These are phyloP conservation scores for Acrobasis consociella DNA, from an alignment of 2,888 invertebrate genomes.

Conservation along the genomic window DNA sequence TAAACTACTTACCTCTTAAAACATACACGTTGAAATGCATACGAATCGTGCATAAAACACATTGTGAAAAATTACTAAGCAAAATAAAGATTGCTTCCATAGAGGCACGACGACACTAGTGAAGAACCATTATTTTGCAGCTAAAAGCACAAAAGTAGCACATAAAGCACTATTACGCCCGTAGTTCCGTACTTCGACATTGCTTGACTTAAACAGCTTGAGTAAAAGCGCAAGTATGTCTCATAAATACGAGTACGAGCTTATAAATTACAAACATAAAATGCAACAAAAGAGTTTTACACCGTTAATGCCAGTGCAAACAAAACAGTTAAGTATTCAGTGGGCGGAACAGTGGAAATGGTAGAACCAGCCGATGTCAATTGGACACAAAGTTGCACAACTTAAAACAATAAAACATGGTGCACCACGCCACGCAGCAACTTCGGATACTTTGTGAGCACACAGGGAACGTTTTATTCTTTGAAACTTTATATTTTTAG, in stretches of 20 bases:
- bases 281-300: slow-evolving; percentile 12
- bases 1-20: too few relatives aligned
- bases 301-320: slow-evolving; percentile 10
- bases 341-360: neutral
- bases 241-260: neutral
- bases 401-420: slow-evolving; percentile 20
- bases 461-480: slow-evolving; percentile 17
- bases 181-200: too few relatives aligned
- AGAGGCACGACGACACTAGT: too few relatives aligned
- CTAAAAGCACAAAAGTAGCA: too few relatives aligned
- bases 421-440: slow-evolving; percentile 5
- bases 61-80: too few relatives aligned
- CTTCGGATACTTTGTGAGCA: slow-evolving; percentile 14
- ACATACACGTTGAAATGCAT: too few relatives aligned
- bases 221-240: neutral
- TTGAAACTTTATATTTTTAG: slow-evolving; percentile 21
- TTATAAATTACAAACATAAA: slow-evolving; percentile 3
- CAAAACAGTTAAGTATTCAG: slow-evolving; percentile 19
- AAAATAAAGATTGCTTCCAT: too few relatives aligned
- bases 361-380: slow-evolving; percentile 11
- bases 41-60: too few relatives aligned
- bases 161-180: too few relatives aligned
- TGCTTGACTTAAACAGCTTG: neutral
- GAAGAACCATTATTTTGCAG: too few relatives aligned
- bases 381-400: slow-evolving; percentile 22